A percentile compares a stretch with the other conserved stretches of the same genome.
Conservation (phyloP, 2,113 vertebrate species). For the Bufo bufo region DNA sequence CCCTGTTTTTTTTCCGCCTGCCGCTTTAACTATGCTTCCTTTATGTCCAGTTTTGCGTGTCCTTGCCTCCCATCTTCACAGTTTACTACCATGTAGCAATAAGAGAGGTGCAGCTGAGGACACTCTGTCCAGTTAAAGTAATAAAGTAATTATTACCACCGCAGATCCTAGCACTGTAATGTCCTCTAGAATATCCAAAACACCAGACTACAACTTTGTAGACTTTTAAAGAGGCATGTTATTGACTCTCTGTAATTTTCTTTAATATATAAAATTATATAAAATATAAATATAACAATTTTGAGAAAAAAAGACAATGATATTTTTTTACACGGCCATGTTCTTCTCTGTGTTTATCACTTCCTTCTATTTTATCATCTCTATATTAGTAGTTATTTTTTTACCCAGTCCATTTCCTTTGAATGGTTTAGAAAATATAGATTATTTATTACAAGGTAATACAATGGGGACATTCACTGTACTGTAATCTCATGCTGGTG, state of each 20-base stretch:
- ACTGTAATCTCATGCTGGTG: neutral
- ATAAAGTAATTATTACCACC: neutral
- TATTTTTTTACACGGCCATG: neutral
- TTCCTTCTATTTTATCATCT: neutral
- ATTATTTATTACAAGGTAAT: constrained; percentile 12
- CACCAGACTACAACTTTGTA: neutral
- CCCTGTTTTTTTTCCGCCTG: too few species aligned
- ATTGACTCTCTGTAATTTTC: neutral
- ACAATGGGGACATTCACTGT: constrained; percentile 22
- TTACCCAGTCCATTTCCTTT: neutral
- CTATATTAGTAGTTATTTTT: neutral
- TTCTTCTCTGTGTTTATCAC: neutral
- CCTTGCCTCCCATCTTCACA: neutral
- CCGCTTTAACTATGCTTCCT: neutral
- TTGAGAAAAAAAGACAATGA: neutral
- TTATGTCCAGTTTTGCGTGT: neutral
- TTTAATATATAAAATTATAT: neutral
- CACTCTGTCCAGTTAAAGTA: constrained; percentile 14
- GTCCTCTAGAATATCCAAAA: neutral
- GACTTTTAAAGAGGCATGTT: neutral
- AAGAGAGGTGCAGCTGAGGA: constrained; percentile 28
- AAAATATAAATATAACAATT: neutral
- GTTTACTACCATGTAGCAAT: neutral
- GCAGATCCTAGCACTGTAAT: neutral
- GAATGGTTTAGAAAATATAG: neutral